Base-by-base conservation (phyloP, 2,888 invertebrate genomes). In the Esperia sulphurella region DNA sequence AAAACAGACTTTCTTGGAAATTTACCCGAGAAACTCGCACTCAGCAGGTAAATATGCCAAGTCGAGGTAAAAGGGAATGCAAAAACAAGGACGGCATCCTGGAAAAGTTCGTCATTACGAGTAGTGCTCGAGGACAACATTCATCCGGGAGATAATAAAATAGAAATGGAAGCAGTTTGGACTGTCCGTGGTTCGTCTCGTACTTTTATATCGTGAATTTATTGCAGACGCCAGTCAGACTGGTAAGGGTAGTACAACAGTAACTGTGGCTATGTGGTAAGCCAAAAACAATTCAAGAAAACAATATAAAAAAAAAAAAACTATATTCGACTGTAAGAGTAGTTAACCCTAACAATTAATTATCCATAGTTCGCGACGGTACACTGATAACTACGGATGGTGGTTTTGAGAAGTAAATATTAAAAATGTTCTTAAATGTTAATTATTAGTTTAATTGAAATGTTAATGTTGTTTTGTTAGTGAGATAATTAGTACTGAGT, bases 121-220 rank as follows among this genome's bases (percentile, higher is more conserved):
- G 13, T 41, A 41, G n/a, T 41, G 13, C 28, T 14, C 21, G 7
- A 9, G 43, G 43, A 43, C 43, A 12, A 33, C 43, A 33, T 33
- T 29, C 45, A 37, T 46, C 50, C 33, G 10, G 3, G 12, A 35
- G 42, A 55, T 65, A 71, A 68, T 71, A 68, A 67, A 72, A 70
- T 59, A 60, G 55, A 61, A 54, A 68, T 59, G 57, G 55, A 51
- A 55, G 54, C 54, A 68, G 58, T 59, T 65, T 61, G 45, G 51
- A 59, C 64, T 65, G 64, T 58, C 60, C 56, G 44, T 53, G 45
- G 55, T 53, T 60, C 60, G 60, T 55, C 60, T 57, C 63, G 54
- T 57, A 65, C 68, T 75, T 70, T 75, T 74, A 72, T 70, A 68
- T 58, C 65, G 58, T 31, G 53, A 61, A 67, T 72, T 74, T 74